Percentiles rank a stretch among this genome's conserved stretches.
Evolutionary conservation across 2,113 vertebrate species (phyloP).

Genomic region (Gymnocephalus cernua): DNA sequence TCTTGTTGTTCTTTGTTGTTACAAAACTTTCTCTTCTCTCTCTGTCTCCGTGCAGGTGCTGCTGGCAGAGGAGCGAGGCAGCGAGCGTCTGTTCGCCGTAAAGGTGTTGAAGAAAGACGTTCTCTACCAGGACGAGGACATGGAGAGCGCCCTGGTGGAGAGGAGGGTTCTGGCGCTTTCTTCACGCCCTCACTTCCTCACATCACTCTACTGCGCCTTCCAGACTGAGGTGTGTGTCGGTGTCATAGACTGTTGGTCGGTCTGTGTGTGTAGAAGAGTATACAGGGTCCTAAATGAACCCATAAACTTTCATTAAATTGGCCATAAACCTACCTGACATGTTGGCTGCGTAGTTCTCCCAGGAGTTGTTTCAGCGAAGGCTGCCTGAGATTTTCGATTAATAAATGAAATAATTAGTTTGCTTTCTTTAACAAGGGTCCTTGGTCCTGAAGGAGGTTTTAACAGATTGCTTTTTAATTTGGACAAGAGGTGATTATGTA

Average conservation of each 20-base stretch:
- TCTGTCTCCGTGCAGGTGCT: constrained; percentile 84
- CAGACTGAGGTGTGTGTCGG: constrained; percentile 88
- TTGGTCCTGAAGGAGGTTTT: constrained; percentile 65
- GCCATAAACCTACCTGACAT: constrained; percentile 56
- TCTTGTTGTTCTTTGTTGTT: background rate
- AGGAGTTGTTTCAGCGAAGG: constrained; percentile 52
- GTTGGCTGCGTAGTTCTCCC: constrained; percentile 39
- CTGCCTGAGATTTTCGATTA: constrained; percentile 59
- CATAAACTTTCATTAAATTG: constrained; percentile 51
- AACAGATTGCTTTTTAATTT: constrained; percentile 76
- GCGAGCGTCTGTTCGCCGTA: constrained; percentile 90
- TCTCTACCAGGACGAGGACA: constrained; percentile 94
- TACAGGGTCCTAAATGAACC: constrained; percentile 22
- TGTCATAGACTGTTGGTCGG: background rate
- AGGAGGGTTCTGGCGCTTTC: constrained; percentile 89
- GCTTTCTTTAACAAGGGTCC: constrained; percentile 73
- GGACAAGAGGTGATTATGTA: constrained; percentile 57
- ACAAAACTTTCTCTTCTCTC: background rate
- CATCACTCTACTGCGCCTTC: constrained; percentile 91
- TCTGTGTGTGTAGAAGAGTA: constrained; percentile 5
- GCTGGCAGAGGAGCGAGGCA: constrained; percentile 90
- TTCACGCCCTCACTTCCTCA: constrained; percentile 91
- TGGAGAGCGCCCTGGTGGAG: constrained; percentile 94
- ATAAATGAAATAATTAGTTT: constrained; percentile 72
- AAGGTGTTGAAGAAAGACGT: constrained; percentile 96